Conservation (phyloP, 2,797 vertebrate genomes). For the Pantherophis alleghaniensis region DNA sequence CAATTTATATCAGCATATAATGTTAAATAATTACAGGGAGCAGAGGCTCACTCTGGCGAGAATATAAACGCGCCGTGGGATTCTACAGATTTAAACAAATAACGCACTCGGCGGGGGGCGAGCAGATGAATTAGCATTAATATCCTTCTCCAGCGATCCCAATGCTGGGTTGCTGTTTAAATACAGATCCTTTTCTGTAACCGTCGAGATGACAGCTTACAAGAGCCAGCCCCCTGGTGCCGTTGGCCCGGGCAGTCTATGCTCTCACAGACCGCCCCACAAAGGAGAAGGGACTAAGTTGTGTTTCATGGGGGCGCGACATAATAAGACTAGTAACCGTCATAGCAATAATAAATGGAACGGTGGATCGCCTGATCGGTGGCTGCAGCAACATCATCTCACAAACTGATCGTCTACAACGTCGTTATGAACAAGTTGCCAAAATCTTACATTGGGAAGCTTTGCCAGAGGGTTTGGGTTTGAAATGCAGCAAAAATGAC, state of each 20-base stretch:
- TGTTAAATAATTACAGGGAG: conserved; percentile 98
- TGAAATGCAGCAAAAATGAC: too few relatives aligned
- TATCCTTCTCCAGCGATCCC: conserved; percentile 93
- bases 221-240: conserved; percentile 57
- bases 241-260: conserved; percentile 62
- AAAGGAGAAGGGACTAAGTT: conserved; percentile 32
- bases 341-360: too few relatives aligned
- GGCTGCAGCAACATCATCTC: too few relatives aligned
- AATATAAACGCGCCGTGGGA: conserved; percentile 97
- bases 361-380: too few relatives aligned
- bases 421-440: too few relatives aligned
- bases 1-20: conserved; percentile 97
- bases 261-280: neutral
- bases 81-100: conserved; percentile 99
- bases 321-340: conserved; percentile 35
- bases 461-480: too few relatives aligned
- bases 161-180: conserved; percentile 78
- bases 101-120: conserved; percentile 93
- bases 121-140: conserved; percentile 99
- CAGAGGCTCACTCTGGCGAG: conserved; percentile 91
- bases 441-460: too few relatives aligned
- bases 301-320: conserved; percentile 61
- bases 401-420: too few relatives aligned
- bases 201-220: conserved; percentile 76
- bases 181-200: conserved; percentile 81